Evolutionary conservation across 2,113 vertebrate genomes (phyloP), one percentile per base, ranked within the genome.

Genomic region (Rhadina sibilatrix): DNA sequence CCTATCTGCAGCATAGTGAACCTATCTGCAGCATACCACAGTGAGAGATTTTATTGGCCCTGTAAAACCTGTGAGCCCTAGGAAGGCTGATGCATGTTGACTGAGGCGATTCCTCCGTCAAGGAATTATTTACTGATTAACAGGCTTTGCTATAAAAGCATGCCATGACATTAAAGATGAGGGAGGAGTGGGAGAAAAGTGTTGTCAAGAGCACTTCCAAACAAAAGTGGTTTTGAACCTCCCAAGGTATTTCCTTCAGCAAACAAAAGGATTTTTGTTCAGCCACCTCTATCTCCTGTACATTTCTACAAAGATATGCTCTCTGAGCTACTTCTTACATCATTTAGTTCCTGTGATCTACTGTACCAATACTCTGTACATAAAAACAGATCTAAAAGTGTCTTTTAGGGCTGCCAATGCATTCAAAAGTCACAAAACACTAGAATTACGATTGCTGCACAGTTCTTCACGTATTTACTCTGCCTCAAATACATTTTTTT

Each of bases 91-190:
- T 71, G 77, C 25, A 31, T 53, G 46, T 79, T n/a, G 31, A 82
- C 69, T 56, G 53, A 89, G 61, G 35, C 1, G 4, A 71, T 68
- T 91, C 76, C 77, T 87, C 57, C 78, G 24, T 65, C 53, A 35
- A 53, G 31, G 27, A 87, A 79, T 35, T 81, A 74, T 89, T 91
- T 93, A 82, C 77, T 89, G 69, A 81, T 53, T 92, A 93, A 93
- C 65, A 94, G 46, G 46, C n/a, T 69, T 89, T 57, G 60, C 74
- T 87, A 42, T 14, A 69, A 60, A 78, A 78, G 69, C 30, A 52
- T 87, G 44, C 69, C 61, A 17, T 4, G 40, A 49, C 69, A 92
- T 60, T 78, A 28, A 54, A 77, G 35, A 64, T 6, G 75, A 59
- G 27, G 33, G 19, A 42, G 40, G 24, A 79, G n/a, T 17, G 53